Evolutionary conservation across 2,888 invertebrate genomes (phyloP), one percentile per base, ranked within the genome.

Genomic region (Noctua pronuba): DNA sequence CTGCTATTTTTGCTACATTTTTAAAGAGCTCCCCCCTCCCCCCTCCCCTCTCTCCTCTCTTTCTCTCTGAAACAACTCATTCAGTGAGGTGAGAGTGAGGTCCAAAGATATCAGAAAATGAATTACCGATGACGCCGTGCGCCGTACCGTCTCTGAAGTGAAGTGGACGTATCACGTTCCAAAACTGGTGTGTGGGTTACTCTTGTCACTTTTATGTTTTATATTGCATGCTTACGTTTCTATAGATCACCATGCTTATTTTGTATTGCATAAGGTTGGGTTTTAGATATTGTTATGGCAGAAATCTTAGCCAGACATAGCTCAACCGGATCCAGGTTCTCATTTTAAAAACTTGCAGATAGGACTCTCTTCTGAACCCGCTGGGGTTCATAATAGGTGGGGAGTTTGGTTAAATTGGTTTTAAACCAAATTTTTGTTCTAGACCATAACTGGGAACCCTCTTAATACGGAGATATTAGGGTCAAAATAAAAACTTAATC

Each of bases 131-230:
- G 82, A 60, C 28, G 8, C 8, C 41, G n/a, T 0, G 62, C 21
- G 21, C 52, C 38, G 7, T 24, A 16, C 60, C 16, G 55, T 67
- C 28, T 41, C 21, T 24, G 49, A 24, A 49, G 24, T n/a, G 18
- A 21, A 76, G 5, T 41, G 28, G 16, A 82, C 7, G 55, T 82
- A 69, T 82, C 76, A 41, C 16, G 21, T 75, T 80, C 28, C 80
- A 64, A 38, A 49, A 76, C 18, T 58, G 21, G 1, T 55, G 55
- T 46, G n/a, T 46, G n/a, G 49, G 21, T 24, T 35, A 5, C n/a
- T 41, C 24, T 21, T 52, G 16, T 64, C 7, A 58, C 4, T 76
- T 67, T 82, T 70, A 41, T 10, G 10, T 58, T 62, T 49, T 46
- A 10, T 41, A 41, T 41, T 65, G 16, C 41, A 35, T 65, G 80